A percentile compares a stretch with the other conserved stretches of the same genome.
These are phyloP conservation scores for Drosophila quadrilineata DNA, from an alignment of 1,140 invertebrate genomes.

Conservation along the genomic window DNA sequence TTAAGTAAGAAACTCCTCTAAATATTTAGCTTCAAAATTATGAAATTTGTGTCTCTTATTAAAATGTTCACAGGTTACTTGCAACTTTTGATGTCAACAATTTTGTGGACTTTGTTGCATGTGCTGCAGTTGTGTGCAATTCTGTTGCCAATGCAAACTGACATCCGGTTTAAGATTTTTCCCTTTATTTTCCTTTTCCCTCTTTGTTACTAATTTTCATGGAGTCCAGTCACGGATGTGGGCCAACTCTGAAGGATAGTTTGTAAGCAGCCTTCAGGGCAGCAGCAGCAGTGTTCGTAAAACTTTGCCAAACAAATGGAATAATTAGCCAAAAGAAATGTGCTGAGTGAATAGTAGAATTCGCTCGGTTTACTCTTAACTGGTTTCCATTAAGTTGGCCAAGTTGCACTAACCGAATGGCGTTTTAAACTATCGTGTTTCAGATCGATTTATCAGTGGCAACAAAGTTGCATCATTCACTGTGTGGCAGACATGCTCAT, in stretches of 20 bases:
- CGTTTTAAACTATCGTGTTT: constrained; percentile 22
- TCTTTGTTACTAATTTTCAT: no score
- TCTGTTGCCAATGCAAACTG: constrained; percentile 1
- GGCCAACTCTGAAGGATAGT: neutral
- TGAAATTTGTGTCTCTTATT: neutral
- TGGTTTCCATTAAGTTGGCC: constrained; percentile 10
- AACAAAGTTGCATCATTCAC: constrained; percentile 5
- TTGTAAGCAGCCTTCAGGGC: constrained; percentile 19
- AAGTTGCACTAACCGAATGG: constrained; percentile 11
- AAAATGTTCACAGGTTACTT: constrained; percentile 4
- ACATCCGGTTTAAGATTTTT: constrained; percentile 6
- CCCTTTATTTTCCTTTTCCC: constrained; percentile 13
- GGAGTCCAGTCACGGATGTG: constrained; percentile 56
- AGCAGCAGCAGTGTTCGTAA: constrained; percentile 7
- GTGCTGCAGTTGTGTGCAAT: neutral
- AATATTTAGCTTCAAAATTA: neutral
- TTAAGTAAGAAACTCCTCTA: no score
- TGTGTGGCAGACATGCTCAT: constrained; percentile 3
- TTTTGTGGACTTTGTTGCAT: constrained; percentile 10
- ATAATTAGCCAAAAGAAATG: constrained; percentile 49
- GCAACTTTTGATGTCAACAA: neutral
- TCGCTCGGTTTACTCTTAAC: neutral
- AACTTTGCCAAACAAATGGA: constrained; percentile 63
- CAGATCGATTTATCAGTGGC: neutral
- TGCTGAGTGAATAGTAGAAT: constrained; percentile 14